Conservation (phyloP, 2,888 invertebrate genomes). For the Lycophotia porphyrea region DNA sequence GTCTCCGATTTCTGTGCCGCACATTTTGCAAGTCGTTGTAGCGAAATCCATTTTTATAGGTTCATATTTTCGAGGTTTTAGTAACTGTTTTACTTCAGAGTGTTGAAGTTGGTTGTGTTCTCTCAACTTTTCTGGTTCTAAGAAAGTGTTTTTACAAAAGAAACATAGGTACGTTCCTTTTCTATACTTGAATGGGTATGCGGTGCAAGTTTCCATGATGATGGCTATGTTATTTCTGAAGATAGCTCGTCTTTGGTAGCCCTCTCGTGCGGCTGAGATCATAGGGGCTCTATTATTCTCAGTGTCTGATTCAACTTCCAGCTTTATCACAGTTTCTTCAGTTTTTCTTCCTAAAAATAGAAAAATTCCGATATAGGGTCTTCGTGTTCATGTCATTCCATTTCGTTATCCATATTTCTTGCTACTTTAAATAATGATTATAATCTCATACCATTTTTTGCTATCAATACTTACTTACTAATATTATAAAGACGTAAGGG, state of each 20-base stretch:
- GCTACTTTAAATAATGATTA: not conserved
- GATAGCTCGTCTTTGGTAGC: conserved; percentile 78
- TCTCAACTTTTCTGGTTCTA: conserved; percentile 85
- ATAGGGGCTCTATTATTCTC: conserved; percentile 63
- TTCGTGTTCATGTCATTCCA: conserved; percentile 63
- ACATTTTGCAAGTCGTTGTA: conserved; percentile 79
- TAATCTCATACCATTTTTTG: not conserved
- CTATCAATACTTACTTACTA: not conserved
- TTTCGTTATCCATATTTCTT: conserved; percentile 52
- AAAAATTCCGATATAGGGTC: conserved; percentile 86
- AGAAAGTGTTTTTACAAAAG: conserved; percentile 83
- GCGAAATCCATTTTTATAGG: conserved; percentile 86
- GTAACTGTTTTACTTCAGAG: conserved; percentile 72
- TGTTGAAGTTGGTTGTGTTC: conserved; percentile 81
- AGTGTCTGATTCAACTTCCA: conserved; percentile 75
- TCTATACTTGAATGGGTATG: conserved; percentile 87
- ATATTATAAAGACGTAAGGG: not conserved
- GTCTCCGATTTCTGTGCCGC: conserved; percentile 75
- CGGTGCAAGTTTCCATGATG: conserved; percentile 83
- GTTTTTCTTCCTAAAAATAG: conserved; percentile 88
- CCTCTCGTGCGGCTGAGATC: conserved; percentile 61
- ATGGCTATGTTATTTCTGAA: conserved; percentile 84
- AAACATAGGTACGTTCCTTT: conserved; percentile 85
- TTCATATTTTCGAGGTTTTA: conserved; percentile 85
- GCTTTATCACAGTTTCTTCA: conserved; percentile 78